Percentiles rank a stretch among this genome's conserved stretches.
Evolutionary conservation across 2,113 vertebrate genomes (phyloP).

Genomic region (Xiphophorus hellerii): DNA sequence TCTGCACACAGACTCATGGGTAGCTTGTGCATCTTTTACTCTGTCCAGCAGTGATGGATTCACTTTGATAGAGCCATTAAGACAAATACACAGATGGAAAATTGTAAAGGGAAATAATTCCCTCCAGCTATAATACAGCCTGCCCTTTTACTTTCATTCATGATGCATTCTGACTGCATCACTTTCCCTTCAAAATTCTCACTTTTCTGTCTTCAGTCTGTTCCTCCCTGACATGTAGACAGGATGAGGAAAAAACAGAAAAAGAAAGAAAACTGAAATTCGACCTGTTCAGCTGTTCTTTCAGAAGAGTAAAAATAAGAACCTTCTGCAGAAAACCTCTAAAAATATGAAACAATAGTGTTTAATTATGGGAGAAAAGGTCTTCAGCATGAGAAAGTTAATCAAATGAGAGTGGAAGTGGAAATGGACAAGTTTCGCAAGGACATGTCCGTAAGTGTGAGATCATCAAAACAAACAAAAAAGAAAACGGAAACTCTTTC

Average conservation of each 20-base stretch:
- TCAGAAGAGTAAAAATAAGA: constrained; percentile 8
- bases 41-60: constrained; percentile 27
- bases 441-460: no score
- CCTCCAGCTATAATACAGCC: constrained; percentile 40
- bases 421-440: no score
- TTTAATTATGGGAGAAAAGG: no score
- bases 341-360: background rate
- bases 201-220: constrained; percentile 45
- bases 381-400: background rate
- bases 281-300: constrained; percentile 5
- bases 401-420: background rate
- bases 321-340: background rate
- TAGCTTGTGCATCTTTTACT: constrained; percentile 1
- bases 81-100: constrained; percentile 37
- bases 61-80: constrained; percentile 63
- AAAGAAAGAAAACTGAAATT: constrained; percentile 4
- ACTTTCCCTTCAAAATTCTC: constrained; percentile 34
- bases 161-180: constrained; percentile 52
- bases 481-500: background rate
- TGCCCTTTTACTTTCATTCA: constrained; percentile 47
- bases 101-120: constrained; percentile 55
- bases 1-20: constrained; percentile 37
- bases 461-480: background rate
- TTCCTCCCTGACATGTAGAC: constrained; percentile 26
- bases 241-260: background rate